Evolutionary conservation across 2,888 invertebrate species (phyloP), one percentile per base, ranked within the genome.

Genomic region (Caenorhabditis japonica): DNA sequence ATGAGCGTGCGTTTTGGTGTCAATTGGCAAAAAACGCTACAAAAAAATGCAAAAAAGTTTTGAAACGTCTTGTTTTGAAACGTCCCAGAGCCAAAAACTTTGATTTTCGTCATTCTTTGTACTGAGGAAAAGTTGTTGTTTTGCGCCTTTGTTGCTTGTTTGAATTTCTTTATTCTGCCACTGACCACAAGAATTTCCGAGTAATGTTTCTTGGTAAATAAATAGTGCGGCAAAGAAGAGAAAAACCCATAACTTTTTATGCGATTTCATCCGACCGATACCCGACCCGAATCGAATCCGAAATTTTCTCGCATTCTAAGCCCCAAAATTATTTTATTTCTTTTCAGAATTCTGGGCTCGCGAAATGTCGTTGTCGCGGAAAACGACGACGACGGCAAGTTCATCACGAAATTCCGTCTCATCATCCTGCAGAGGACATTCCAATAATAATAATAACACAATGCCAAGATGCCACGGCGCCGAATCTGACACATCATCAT

Each of bases 361-460:
- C 36, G 76, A 76, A 19, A 76, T 72, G 76, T 68, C 76, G 44
- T 59, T 76, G 59, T 68, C 76, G 41, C 68, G 76, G 34, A 62
- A 53, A 19, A 43, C 46, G 58, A 53, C 66, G 33, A 33, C 68
- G 30, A 44, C 76, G 21, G 34, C 52, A 10, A 52, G 60, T 10
- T 66, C 60, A 19, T 72, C 73, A 13, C 52, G 55, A 12, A 56
- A 44, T 51, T 68, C 73, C 13, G 34, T 49, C 27, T 25, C 69
- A 2, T 59, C 69, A 1, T 60, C 47, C 5, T 43, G 59, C 13
- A 44, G 60, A 33, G 46, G 41, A 41, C 55, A 43, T 44, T 49
- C 17, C n/a, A 36, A 10, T 30, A 61, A 46, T 33, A 70, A 61
- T 19, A 61, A 70, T 21, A 70, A 64, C 34, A 72, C 72, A 3